Evolutionary conservation across 2,888 invertebrate genomes (phyloP).

Genomic region (Gymnocheta viridis): DNA sequence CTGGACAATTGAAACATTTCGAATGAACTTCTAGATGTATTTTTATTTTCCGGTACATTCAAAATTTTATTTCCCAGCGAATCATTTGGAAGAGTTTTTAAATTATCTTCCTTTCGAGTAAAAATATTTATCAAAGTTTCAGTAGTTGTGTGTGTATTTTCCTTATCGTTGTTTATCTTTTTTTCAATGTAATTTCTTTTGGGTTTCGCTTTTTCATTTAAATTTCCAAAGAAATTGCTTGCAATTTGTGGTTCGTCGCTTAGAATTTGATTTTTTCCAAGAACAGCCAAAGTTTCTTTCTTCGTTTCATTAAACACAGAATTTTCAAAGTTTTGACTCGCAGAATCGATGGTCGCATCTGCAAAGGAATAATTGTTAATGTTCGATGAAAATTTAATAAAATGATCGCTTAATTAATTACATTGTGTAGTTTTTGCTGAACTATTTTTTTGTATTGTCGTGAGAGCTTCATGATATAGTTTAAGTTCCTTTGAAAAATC

Average conservation of each 20-base stretch:
- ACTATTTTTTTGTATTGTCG: not conserved
- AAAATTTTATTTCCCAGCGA: not conserved
- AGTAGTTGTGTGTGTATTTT: no score
- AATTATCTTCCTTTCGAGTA: no score
- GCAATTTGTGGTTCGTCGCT: no score
- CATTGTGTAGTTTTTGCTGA: not conserved
- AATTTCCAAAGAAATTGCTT: no score
- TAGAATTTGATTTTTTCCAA: no score
- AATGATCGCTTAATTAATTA: not conserved
- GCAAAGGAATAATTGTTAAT: no score
- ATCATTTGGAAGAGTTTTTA: not conserved
- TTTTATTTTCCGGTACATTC: not conserved
- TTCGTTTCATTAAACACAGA: not conserved
- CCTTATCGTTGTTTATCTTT: no score
- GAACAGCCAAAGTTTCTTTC: not conserved
- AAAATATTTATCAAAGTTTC: no score
- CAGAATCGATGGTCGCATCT: not conserved
- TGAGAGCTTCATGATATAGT: not conserved
- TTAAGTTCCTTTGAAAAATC: no score
- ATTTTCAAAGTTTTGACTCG: not conserved
- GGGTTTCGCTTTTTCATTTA: no score
- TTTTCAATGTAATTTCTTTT: no score
- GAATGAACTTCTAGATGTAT: not conserved
- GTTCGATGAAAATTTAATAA: no score
- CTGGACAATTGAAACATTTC: not conserved